phyloP scores from a whole-genome alignment of 2,113 vertebrate species.

The Callospermophilus lateralis region DNA sequence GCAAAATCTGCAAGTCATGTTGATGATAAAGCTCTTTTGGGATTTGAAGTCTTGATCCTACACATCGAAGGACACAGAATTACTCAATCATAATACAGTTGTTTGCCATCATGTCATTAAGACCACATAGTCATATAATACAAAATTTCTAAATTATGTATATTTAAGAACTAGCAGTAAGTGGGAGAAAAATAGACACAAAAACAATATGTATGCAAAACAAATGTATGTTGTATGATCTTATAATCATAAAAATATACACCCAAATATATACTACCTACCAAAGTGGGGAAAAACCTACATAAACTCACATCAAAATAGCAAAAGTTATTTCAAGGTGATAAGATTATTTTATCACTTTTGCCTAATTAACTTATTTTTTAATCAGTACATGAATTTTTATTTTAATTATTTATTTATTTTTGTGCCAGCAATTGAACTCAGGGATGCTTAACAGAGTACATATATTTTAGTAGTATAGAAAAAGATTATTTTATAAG shows the following conservation, averaged over 20 bases:
- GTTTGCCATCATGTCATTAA: not conserved
- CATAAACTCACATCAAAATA: constrained; percentile 5
- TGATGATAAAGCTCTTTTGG: constrained; percentile 91
- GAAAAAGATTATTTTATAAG: constrained; percentile 1
- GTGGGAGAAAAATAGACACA: not conserved
- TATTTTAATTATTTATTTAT: too few species aligned
- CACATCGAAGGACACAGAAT: not conserved
- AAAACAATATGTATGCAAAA: not conserved
- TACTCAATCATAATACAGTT: fast-evolving
- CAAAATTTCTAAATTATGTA: not conserved
- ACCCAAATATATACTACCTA: not conserved
- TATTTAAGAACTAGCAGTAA: not conserved
- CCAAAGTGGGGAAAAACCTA: not conserved
- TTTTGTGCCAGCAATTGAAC: too few species aligned
- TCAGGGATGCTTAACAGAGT: too few species aligned
- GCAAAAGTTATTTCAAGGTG: not conserved
- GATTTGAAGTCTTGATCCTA: constrained; percentile 90
- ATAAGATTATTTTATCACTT: not conserved
- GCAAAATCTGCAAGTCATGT: constrained; percentile 96
- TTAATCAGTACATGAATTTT: not conserved
- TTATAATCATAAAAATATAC: not conserved
- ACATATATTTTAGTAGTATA: not conserved
- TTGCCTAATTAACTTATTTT: not conserved
- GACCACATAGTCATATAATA: not conserved
- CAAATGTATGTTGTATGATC: not conserved